Percentiles rank a stretch among this genome's conserved stretches.
phyloP scores from a whole-genome alignment of 2,113 vertebrate species.

The Gambusia holbrooki region DNA sequence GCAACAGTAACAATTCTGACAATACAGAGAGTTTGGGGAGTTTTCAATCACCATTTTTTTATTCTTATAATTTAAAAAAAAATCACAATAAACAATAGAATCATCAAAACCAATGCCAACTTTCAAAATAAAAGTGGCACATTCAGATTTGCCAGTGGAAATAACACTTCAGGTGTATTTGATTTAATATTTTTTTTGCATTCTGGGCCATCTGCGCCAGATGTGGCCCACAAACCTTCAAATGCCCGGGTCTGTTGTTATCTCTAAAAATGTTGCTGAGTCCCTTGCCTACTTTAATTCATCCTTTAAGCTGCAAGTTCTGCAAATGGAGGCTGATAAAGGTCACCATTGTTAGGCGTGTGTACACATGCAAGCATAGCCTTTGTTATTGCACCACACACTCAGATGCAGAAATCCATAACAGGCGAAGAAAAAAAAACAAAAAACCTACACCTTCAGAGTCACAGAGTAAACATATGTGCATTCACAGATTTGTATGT shows the following conservation, averaged over 20 bases:
- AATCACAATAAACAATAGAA: too few species aligned
- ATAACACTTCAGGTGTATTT: not conserved
- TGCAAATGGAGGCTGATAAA: conserved; percentile 54
- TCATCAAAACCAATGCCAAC: not conserved
- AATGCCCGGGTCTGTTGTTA: not conserved
- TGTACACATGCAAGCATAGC: conserved; percentile 33
- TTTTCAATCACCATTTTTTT: too few species aligned
- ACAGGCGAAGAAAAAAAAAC: conserved; percentile 30
- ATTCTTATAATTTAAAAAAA: too few species aligned
- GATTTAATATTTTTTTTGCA: not conserved
- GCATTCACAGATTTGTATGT: not conserved
- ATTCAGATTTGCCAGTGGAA: not conserved
- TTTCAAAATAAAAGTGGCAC: not conserved
- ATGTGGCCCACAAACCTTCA: not conserved
- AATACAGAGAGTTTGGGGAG: too few species aligned
- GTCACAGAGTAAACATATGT: conserved; percentile 1
- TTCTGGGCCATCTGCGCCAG: not conserved
- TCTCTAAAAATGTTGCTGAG: conserved; percentile 15
- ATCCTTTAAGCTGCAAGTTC: conserved; percentile 37
- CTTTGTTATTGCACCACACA: conserved; percentile 36
- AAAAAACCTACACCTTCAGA: conserved; percentile 28
- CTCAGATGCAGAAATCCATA: not conserved
- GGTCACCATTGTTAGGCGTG: conserved; percentile 60
- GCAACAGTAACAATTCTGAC: too few species aligned
- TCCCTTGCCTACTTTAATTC: conserved; percentile 12